phyloP scores from a whole-genome alignment of 2,888 invertebrate species.

The Podabrus alpinus region DNA sequence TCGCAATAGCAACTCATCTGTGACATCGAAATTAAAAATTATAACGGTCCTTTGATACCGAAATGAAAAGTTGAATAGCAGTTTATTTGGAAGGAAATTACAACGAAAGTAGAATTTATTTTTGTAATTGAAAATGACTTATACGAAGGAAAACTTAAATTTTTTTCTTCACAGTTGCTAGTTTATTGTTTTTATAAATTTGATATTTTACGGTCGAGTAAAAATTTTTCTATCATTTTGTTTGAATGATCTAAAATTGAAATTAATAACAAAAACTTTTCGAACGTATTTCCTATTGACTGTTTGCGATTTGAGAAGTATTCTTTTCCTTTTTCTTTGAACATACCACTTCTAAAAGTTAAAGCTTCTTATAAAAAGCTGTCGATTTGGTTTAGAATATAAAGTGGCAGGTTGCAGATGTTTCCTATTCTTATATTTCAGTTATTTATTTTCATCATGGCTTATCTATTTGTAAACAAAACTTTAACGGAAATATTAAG shows the following conservation, averaged over 20 bases:
- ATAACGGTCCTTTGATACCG: neutral
- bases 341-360: conserved; percentile 10
- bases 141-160: neutral
- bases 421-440: neutral
- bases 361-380: conserved; percentile 10
- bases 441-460: neutral
- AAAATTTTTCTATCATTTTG: neutral
- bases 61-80: neutral
- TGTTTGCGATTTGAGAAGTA: conserved; percentile 3
- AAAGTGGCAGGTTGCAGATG: conserved; percentile 15
- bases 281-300: neutral
- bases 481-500: neutral
- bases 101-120: neutral
- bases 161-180: neutral
- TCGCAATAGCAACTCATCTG: neutral
- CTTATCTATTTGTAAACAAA: neutral
- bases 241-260: conserved; percentile 9
- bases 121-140: neutral
- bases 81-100: neutral
- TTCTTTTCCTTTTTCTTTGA: conserved; percentile 4
- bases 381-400: conserved; percentile 9
- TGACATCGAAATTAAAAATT: neutral
- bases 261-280: conserved; percentile 12
- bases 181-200: neutral
- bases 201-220: neutral